These are phyloP conservation scores for Eulacestoma nigropectus DNA, from an alignment of 2,113 vertebrate genomes.

Conservation along the genomic window DNA sequence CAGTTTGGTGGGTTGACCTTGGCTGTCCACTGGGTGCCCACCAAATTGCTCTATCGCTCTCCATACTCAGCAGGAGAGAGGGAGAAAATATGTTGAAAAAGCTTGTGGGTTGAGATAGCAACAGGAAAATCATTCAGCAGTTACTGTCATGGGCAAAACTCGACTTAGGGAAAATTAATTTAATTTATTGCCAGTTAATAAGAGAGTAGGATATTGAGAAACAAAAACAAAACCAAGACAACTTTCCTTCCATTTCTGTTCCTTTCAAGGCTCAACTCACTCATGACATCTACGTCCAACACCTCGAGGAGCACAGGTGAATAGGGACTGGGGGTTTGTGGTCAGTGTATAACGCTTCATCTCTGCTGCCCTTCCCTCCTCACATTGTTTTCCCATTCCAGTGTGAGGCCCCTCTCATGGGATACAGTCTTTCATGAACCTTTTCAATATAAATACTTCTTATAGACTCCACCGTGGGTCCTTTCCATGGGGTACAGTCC, in stretches of 20 bases:
- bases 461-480: neutral
- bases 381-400: neutral
- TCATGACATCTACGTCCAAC: neutral
- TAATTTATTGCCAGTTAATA: neutral
- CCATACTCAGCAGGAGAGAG: neutral
- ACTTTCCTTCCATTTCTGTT: neutral
- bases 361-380: neutral
- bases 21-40: neutral
- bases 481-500: neutral
- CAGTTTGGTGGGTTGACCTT: neutral
- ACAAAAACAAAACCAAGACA: neutral
- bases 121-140: neutral
- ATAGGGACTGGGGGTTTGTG: neutral
- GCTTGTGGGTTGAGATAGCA: neutral
- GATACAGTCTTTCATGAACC: neutral
- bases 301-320: fast-evolving
- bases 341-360: neutral
- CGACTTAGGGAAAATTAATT: neutral
- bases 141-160: neutral
- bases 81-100: neutral
- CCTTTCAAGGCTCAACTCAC: neutral
- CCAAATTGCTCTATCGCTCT: neutral
- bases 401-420: neutral
- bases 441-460: neutral
- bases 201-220: neutral